These are phyloP conservation scores for Listronotus oregonensis DNA, from an alignment of 1,140 invertebrate genomes.

Conservation along the genomic window DNA sequence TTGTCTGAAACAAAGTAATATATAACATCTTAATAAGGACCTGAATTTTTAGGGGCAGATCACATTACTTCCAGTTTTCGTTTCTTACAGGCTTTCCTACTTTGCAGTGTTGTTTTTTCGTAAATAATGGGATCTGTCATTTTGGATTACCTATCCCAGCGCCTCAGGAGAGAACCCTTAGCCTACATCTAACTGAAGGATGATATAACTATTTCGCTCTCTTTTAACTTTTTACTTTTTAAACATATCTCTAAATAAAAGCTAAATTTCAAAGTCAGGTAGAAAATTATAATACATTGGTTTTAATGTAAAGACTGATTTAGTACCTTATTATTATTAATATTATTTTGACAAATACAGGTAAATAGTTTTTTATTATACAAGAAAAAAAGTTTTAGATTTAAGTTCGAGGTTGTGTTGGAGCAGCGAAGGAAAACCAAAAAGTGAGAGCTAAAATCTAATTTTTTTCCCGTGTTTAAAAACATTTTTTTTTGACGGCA, in stretches of 20 bases:
- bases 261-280: neutral
- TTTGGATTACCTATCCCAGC: slow-evolving; percentile 51
- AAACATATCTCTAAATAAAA: slow-evolving; percentile 8
- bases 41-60: slow-evolving; percentile 49
- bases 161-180: slow-evolving; percentile 46
- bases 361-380: too few relatives aligned
- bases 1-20: slow-evolving; percentile 34
- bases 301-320: too few relatives aligned
- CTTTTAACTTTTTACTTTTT: slow-evolving; percentile 3
- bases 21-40: slow-evolving; percentile 46
- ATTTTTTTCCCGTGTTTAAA: too few relatives aligned
- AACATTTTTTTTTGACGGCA: too few relatives aligned
- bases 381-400: too few relatives aligned
- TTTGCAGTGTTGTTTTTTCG: slow-evolving; percentile 55
- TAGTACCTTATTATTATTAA: too few relatives aligned
- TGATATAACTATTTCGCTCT: slow-evolving; percentile 24
- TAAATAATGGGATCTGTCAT: slow-evolving; percentile 58
- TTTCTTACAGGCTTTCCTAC: slow-evolving; percentile 55
- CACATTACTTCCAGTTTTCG: slow-evolving; percentile 48
- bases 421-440: too few relatives aligned
- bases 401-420: too few relatives aligned
- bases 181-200: slow-evolving; percentile 29
- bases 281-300: slow-evolving; percentile 2
- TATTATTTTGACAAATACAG: too few relatives aligned
- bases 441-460: too few relatives aligned